Conservation (phyloP, 37 sponge, comb jelly and placozoan genomes). For the Chondrilla cf. caribensis region DNA sequence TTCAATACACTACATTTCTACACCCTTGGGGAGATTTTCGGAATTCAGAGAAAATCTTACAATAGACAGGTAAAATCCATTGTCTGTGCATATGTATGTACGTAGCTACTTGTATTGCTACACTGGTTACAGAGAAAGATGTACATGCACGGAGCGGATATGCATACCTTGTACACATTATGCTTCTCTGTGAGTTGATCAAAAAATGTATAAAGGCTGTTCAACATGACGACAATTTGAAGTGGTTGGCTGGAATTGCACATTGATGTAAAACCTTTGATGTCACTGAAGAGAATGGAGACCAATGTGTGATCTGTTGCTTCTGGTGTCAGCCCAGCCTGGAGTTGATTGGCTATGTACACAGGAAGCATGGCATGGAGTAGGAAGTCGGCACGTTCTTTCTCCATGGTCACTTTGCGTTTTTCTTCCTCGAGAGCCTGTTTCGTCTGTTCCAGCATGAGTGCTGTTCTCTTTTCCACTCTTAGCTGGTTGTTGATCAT, state of each 20-base stretch:
- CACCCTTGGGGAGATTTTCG: too few species aligned
- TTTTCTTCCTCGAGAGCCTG: constrained; percentile 51
- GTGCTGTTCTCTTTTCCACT: constrained; percentile 44
- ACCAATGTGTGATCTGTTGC: constrained; percentile 43
- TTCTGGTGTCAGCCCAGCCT: neutral
- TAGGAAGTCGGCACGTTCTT: constrained; percentile 49
- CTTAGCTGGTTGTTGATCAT: constrained; percentile 43
- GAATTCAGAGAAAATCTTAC: too few species aligned
- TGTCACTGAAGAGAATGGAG: constrained; percentile 88
- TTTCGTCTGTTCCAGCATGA: constrained; percentile 56
- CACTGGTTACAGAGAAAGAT: too few species aligned
- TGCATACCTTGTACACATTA: constrained; percentile 75
- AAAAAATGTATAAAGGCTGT: constrained; percentile 68
- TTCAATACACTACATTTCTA: too few species aligned
- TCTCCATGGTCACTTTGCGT: constrained; percentile 48
- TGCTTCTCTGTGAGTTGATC: constrained; percentile 54
- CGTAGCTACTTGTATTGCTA: too few species aligned
- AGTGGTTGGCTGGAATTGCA: constrained; percentile 58
- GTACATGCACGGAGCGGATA: too few species aligned
- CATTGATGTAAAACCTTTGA: constrained; percentile 79
- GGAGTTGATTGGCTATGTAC: constrained; percentile 48
- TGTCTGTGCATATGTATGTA: too few species aligned
- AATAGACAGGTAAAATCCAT: too few species aligned
- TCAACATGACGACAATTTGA: constrained; percentile 75
- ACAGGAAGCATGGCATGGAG: constrained; percentile 81